These are phyloP conservation scores for Thecocarcelia acutangulata DNA, from an alignment of 2,888 invertebrate species.

Conservation along the genomic window DNA sequence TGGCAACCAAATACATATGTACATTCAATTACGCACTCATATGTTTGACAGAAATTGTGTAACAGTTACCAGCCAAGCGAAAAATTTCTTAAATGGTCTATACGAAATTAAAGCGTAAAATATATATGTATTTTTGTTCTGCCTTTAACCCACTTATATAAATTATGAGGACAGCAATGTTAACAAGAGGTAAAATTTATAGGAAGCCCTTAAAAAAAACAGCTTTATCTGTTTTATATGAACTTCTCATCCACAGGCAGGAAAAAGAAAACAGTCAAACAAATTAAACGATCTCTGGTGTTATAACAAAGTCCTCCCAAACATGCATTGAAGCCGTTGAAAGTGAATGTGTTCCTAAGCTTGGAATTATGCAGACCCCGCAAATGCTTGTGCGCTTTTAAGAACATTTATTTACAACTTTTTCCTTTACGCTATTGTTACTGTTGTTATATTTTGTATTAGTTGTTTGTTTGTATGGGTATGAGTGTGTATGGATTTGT, in stretches of 20 bases:
- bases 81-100: slow-evolving; percentile 33
- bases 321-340: slow-evolving; percentile 20
- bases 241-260: background rate
- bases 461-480: slow-evolving; percentile 5
- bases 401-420: slow-evolving; percentile 29
- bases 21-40: background rate
- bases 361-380: background rate
- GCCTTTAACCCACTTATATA: background rate
- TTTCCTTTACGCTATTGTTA: slow-evolving; percentile 12
- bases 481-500: background rate
- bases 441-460: slow-evolving; percentile 13
- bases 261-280: slow-evolving; percentile 2
- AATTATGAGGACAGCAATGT: slow-evolving; percentile 26
- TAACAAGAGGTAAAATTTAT: background rate
- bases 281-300: slow-evolving; percentile 29
- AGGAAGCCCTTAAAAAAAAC: slow-evolving; percentile 2
- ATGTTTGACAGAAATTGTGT: background rate
- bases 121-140: background rate
- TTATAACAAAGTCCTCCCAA: slow-evolving; percentile 32
- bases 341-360: background rate
- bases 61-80: background rate
- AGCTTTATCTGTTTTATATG: background rate
- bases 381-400: background rate
- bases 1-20: background rate
- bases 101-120: slow-evolving; percentile 8